Evolutionary conservation across 2,888 invertebrate genomes (phyloP).

Genomic region (Standfussiana lucernea): DNA sequence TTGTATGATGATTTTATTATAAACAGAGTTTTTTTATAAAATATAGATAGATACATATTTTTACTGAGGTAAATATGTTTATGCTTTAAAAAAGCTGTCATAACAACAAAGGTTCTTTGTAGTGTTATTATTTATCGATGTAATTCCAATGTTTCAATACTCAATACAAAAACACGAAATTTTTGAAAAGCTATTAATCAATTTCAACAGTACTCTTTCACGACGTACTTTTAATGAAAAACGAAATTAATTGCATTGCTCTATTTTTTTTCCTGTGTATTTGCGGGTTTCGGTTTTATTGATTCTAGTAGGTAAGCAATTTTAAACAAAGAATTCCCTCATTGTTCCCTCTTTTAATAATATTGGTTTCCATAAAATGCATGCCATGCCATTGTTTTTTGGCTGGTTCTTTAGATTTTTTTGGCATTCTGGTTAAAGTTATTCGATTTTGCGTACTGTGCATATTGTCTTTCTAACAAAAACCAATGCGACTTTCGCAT

Average conservation of each 20-base stretch:
- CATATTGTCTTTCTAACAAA: too few relatives aligned
- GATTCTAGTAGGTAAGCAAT: background rate
- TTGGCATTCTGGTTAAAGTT: background rate
- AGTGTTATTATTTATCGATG: background rate
- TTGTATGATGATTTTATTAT: too few relatives aligned
- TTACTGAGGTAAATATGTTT: background rate
- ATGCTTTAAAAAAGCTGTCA: background rate
- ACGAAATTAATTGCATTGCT: conserved; percentile 20
- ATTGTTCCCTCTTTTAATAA: background rate
- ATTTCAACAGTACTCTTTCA: conserved; percentile 16
- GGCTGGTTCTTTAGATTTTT: background rate
- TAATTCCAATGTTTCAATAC: conserved; percentile 4
- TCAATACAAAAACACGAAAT: background rate
- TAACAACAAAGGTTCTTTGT: background rate
- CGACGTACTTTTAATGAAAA: conserved; percentile 25
- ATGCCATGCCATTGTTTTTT: background rate
- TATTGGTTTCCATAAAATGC: background rate
- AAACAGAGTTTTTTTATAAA: too few relatives aligned
- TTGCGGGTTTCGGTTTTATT: background rate
- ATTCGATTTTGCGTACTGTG: too few relatives aligned
- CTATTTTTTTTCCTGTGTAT: background rate
- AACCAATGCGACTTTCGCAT: too few relatives aligned
- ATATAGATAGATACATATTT: too few relatives aligned
- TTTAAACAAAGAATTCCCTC: background rate
- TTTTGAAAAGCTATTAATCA: conserved; percentile 21